These are phyloP conservation scores for Drosophila albomicans DNA, from an alignment of 1,140 invertebrate species.

Conservation along the genomic window DNA sequence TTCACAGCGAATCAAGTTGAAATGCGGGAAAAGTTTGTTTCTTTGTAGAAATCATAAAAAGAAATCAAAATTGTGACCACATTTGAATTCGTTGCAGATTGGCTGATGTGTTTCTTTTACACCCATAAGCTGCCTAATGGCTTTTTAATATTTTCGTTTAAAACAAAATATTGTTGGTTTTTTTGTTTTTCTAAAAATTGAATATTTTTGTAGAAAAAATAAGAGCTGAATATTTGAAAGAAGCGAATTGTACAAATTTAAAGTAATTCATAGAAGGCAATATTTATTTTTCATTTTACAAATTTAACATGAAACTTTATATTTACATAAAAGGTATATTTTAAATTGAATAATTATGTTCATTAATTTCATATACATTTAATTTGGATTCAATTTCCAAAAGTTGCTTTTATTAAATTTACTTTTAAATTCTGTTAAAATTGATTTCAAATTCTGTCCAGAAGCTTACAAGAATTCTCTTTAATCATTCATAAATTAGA, in stretches of 20 bases:
- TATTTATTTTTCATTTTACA: too few relatives aligned
- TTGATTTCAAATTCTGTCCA: background rate
- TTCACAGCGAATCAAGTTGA: slow-evolving; percentile 31
- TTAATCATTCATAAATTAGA: background rate
- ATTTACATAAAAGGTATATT: too few relatives aligned
- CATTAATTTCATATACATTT: too few relatives aligned
- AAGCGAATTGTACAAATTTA: too few relatives aligned
- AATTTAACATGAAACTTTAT: too few relatives aligned
- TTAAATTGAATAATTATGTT: too few relatives aligned
- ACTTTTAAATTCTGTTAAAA: too few relatives aligned
- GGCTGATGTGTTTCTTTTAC: slow-evolving; percentile 41
- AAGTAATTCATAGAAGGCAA: too few relatives aligned
- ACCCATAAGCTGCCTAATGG: slow-evolving; percentile 58
- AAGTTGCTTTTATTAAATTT: too few relatives aligned
- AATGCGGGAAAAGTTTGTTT: slow-evolving; percentile 44
- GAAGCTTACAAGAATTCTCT: background rate
- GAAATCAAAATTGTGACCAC: slow-evolving; percentile 49
- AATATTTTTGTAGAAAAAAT: background rate
- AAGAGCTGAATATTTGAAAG: background rate
- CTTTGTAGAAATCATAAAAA: slow-evolving; percentile 40
- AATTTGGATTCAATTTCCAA: too few relatives aligned
- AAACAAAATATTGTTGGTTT: slow-evolving; percentile 6
- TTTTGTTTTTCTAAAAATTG: background rate
- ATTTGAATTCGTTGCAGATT: slow-evolving; percentile 52
- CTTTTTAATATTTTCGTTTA: slow-evolving; percentile 64